Evolutionary conservation across 1,140 invertebrate species (phyloP).

Genomic region (Melanaphis sacchari): DNA sequence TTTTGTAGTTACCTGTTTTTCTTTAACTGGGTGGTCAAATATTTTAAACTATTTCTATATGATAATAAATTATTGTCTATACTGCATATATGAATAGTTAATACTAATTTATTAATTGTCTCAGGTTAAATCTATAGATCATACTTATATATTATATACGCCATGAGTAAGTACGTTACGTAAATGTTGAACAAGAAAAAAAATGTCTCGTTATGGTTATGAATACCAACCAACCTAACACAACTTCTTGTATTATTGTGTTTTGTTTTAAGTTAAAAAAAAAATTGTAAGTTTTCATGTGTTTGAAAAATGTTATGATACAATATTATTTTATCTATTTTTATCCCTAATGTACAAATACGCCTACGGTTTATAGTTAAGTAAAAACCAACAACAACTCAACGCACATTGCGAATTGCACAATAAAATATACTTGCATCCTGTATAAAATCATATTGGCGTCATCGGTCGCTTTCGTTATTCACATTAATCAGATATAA

Average conservation of each 20-base stretch:
- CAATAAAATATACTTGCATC: neutral
- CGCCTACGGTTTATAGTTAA: neutral
- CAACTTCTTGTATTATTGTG: neutral
- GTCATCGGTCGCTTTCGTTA: neutral
- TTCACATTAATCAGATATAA: neutral
- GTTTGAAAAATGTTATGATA: neutral
- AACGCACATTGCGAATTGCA: neutral
- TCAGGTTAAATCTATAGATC: neutral
- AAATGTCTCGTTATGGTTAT: neutral
- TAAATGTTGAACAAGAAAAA: neutral
- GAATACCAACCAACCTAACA: neutral
- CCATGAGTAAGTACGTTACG: neutral
- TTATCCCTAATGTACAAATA: neutral
- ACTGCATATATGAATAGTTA: too few species aligned
- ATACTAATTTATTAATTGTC: neutral
- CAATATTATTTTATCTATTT: neutral
- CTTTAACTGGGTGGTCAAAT: too few species aligned
- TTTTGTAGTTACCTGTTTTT: neutral
- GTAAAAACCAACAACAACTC: neutral
- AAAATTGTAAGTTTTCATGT: neutral
- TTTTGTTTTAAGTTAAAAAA: neutral
- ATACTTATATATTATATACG: neutral
- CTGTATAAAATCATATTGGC: neutral
- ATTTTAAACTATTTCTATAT: too few species aligned
- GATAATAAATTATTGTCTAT: too few species aligned